phyloP scores from a whole-genome alignment of 1,140 invertebrate species.

The Drosophila pachea region DNA sequence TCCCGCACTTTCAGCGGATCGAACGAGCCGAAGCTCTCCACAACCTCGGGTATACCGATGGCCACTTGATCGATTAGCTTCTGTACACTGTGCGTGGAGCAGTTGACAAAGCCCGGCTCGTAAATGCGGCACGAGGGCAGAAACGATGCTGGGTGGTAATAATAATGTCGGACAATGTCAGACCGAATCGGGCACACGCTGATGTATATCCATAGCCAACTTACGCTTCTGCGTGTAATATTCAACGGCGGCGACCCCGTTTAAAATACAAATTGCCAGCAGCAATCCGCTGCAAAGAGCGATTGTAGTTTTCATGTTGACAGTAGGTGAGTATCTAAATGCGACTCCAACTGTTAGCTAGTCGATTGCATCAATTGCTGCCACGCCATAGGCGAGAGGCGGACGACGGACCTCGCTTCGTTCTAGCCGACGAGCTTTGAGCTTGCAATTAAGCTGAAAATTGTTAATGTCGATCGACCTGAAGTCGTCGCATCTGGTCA shows the following conservation, averaged over 20 bases:
- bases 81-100: slow-evolving; percentile 83
- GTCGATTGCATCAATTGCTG: slow-evolving; percentile 34
- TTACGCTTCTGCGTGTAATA: slow-evolving; percentile 68
- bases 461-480: slow-evolving; percentile 24
- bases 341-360: slow-evolving; percentile 6
- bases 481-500: slow-evolving; percentile 1
- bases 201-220: slow-evolving; percentile 9
- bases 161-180: slow-evolving; percentile 1
- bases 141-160: slow-evolving; percentile 82
- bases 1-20: slow-evolving; percentile 66
- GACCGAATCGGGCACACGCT: neutral
- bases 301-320: slow-evolving; percentile 45
- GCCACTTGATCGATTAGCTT: slow-evolving; percentile 81
- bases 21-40: slow-evolving; percentile 53
- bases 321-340: slow-evolving; percentile 23
- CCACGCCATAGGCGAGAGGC: slow-evolving; percentile 1
- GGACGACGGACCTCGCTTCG: neutral
- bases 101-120: slow-evolving; percentile 82
- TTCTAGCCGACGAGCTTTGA: slow-evolving; percentile 27
- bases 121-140: slow-evolving; percentile 82
- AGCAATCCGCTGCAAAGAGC: slow-evolving; percentile 26
- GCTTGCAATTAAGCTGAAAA: slow-evolving; percentile 24
- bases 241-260: slow-evolving; percentile 40
- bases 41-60: slow-evolving; percentile 73
- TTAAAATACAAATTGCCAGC: slow-evolving; percentile 39